phyloP scores from a whole-genome alignment of 1,140 invertebrate species.

The Pantala flavescens region DNA sequence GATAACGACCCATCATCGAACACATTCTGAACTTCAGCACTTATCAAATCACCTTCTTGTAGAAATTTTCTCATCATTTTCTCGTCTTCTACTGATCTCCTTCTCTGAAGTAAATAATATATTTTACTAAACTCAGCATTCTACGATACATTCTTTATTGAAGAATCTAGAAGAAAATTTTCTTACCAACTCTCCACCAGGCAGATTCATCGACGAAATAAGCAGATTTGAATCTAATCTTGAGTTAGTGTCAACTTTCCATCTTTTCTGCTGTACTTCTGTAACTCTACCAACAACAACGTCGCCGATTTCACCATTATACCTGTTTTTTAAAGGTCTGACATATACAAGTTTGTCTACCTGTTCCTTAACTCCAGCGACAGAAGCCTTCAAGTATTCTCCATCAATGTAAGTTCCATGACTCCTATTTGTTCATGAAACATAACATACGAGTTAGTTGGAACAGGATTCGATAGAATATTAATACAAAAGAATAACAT shows the following conservation, averaged over 20 bases:
- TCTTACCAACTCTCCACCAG: slow-evolving; percentile 85
- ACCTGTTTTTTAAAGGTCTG: slow-evolving; percentile 76
- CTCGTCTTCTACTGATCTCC: slow-evolving; percentile 92
- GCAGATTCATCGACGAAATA: slow-evolving; percentile 91
- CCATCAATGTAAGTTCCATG: slow-evolving; percentile 88
- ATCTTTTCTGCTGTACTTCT: slow-evolving; percentile 82
- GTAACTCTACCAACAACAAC: slow-evolving; percentile 89
- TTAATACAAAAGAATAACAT: neutral
- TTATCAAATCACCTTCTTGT: slow-evolving; percentile 93
- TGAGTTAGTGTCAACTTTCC: slow-evolving; percentile 92
- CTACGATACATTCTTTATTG: neutral
- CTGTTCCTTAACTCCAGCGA: slow-evolving; percentile 85
- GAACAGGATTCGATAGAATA: neutral
- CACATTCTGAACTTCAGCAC: slow-evolving; percentile 92
- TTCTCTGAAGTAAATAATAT: slow-evolving; percentile 46
- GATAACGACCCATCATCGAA: slow-evolving; percentile 85
- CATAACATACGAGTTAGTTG: neutral
- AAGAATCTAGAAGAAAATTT: no score
- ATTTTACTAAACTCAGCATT: no score
- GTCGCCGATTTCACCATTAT: slow-evolving; percentile 93
- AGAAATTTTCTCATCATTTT: slow-evolving; percentile 92
- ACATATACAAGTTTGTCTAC: slow-evolving; percentile 93
- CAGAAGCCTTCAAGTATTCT: slow-evolving; percentile 73
- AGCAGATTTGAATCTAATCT: slow-evolving; percentile 79
- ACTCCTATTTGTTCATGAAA: slow-evolving; percentile 52